These are phyloP conservation scores for Gymnoscopelus braueri DNA, from an alignment of 2,797 vertebrate genomes.

Conservation along the genomic window DNA sequence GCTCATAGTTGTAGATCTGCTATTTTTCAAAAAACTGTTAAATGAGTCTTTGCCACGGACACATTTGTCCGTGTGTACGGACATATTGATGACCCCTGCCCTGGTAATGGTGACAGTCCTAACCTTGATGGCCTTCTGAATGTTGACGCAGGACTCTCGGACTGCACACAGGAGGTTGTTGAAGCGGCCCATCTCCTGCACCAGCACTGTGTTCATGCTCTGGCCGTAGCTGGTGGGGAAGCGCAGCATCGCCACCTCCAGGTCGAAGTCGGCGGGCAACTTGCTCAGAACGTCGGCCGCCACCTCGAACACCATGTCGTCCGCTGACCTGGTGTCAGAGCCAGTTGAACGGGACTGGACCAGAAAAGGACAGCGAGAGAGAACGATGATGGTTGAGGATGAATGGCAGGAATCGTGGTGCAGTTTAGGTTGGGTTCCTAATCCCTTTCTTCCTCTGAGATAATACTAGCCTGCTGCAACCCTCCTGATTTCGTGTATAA, in stretches of 20 bases:
- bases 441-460: too few relatives aligned
- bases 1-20: too few relatives aligned
- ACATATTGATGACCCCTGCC: too few relatives aligned
- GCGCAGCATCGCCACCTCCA: conserved; percentile 83
- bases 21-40: too few relatives aligned
- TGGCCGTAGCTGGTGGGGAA: conserved; percentile 89
- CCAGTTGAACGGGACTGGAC: conserved; percentile 83
- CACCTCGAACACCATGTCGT: conserved; percentile 89
- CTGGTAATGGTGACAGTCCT: conserved; percentile 37
- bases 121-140: conserved; percentile 92
- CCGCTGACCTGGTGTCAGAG: conserved; percentile 83
- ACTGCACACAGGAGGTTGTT: conserved; percentile 86
- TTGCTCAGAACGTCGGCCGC: conserved; percentile 88
- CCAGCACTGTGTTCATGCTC: conserved; percentile 94
- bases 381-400: conserved; percentile 19
- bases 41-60: too few relatives aligned
- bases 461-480: too few relatives aligned
- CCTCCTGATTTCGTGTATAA: too few relatives aligned
- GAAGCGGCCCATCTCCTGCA: conserved; percentile 94
- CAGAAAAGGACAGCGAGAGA: conserved; percentile 48
- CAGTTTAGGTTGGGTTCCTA: too few relatives aligned
- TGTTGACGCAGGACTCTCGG: conserved; percentile 84
- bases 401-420: too few relatives aligned
- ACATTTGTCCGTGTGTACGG: too few relatives aligned
- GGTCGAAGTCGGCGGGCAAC: conserved; percentile 86